These are phyloP conservation scores for Lissonota sp. DNA, from an alignment of 2,888 invertebrate species.

Conservation along the genomic window DNA sequence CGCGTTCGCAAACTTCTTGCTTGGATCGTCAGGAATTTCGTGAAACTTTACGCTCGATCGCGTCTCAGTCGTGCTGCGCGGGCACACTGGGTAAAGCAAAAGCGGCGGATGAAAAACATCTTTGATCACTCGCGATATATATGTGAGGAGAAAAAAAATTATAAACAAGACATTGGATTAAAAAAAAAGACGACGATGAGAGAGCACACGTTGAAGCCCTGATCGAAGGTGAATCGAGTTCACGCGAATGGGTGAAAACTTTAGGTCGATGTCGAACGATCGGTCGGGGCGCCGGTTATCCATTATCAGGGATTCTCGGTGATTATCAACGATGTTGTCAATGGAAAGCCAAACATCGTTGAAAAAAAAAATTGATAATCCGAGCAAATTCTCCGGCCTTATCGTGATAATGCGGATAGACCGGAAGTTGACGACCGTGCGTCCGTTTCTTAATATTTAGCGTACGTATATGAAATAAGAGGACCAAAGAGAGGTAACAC, in stretches of 20 bases:
- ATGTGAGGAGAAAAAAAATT: neutral
- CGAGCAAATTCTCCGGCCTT: slow-evolving; percentile 55
- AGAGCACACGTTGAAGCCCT: slow-evolving; percentile 30
- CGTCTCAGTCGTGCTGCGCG: slow-evolving; percentile 19
- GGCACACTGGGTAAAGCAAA: too few species aligned
- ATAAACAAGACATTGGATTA: slow-evolving; percentile 28
- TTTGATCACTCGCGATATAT: slow-evolving; percentile 22
- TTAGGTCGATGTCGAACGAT: slow-evolving; percentile 57
- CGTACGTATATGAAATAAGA: slow-evolving; percentile 72
- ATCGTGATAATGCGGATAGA: slow-evolving; percentile 68
- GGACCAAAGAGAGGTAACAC: slow-evolving; percentile 53
- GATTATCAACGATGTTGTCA: neutral
- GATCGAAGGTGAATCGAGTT: slow-evolving; percentile 61
- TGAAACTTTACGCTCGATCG: slow-evolving; percentile 41
- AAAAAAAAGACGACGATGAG: neutral
- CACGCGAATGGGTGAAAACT: slow-evolving; percentile 41
- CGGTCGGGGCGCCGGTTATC: slow-evolving; percentile 42
- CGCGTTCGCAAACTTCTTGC: slow-evolving; percentile 39
- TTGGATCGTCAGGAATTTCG: slow-evolving; percentile 46
- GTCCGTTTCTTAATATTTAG: slow-evolving; percentile 82
- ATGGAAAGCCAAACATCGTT: neutral
- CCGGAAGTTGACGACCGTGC: slow-evolving; percentile 75
- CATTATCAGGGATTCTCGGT: slow-evolving; percentile 33
- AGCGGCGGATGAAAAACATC: slow-evolving; percentile 22
- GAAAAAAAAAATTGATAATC: slow-evolving; percentile 4